These are phyloP conservation scores for Phrixothrix hirtus DNA, from an alignment of 2,888 invertebrate genomes.

Conservation along the genomic window DNA sequence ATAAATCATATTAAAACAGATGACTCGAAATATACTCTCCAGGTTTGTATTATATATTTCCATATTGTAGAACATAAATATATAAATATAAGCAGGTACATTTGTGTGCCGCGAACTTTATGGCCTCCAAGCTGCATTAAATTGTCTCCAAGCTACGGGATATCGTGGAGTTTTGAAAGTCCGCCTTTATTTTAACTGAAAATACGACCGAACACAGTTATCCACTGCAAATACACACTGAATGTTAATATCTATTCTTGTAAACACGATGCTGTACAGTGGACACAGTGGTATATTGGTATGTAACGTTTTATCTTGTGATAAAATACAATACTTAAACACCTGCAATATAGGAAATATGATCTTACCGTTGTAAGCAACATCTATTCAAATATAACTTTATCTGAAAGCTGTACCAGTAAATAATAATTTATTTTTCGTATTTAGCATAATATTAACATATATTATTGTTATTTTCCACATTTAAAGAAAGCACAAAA, in stretches of 20 bases:
- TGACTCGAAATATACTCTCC: constrained; percentile 38
- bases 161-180: constrained; percentile 43
- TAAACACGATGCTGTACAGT: constrained; percentile 44
- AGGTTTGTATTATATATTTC: constrained; percentile 51
- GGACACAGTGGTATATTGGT: constrained; percentile 31
- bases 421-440: no score
- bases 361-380: constrained; percentile 5
- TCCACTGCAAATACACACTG: constrained; percentile 35
- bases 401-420: no score
- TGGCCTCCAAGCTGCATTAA: constrained; percentile 51
- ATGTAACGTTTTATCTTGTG: constrained; percentile 24
- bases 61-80: constrained; percentile 55
- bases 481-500: no score
- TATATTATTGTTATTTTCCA: no score
- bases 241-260: constrained; percentile 46
- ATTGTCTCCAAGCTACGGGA: constrained; percentile 48
- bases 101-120: constrained; percentile 51
- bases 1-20: constrained; percentile 28
- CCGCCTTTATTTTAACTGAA: constrained; percentile 47
- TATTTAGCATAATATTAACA: no score
- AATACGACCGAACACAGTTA: constrained; percentile 42
- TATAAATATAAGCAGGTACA: constrained; percentile 53
- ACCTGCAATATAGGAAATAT: constrained; percentile 21
- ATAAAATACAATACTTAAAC: constrained; percentile 23
- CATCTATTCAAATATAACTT: constrained; percentile 6